Evolutionary conservation across 2,797 vertebrate genomes (phyloP).

Genomic region (Gambusia yucatana): DNA sequence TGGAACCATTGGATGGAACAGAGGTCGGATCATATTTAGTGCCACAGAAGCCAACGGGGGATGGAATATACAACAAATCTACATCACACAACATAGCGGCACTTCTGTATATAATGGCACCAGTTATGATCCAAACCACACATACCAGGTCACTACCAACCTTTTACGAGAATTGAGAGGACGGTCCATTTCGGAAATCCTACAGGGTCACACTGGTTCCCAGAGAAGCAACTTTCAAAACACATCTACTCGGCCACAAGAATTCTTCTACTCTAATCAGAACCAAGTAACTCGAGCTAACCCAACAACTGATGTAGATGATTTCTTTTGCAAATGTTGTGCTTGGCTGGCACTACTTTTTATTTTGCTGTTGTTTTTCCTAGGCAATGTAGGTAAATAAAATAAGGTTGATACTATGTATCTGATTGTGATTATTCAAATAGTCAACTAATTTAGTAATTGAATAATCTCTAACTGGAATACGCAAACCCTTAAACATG

Average conservation of each 20-base stretch:
- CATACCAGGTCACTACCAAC: background rate
- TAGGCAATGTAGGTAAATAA: background rate
- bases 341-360: accelerated
- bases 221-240: background rate
- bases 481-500: too few relatives aligned
- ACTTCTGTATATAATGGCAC: background rate
- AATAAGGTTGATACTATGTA: too few relatives aligned
- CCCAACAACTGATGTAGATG: background rate
- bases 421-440: too few relatives aligned
- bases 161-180: slow-evolving; percentile 7
- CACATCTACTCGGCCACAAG: background rate
- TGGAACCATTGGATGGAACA: background rate
- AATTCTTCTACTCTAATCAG: background rate
- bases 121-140: background rate
- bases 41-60: too few relatives aligned
- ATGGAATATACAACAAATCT: background rate
- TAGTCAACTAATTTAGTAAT: too few relatives aligned
- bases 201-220: accelerated
- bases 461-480: too few relatives aligned
- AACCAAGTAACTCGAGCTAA: background rate
- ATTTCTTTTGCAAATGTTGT: background rate
- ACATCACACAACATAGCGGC: slow-evolving; percentile 9
- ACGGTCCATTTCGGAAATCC: background rate
- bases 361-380: background rate
- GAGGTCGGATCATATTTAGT: slow-evolving; percentile 9